Evolutionary conservation across 2,888 invertebrate genomes (phyloP).

Genomic region (Salticus scenicus): DNA sequence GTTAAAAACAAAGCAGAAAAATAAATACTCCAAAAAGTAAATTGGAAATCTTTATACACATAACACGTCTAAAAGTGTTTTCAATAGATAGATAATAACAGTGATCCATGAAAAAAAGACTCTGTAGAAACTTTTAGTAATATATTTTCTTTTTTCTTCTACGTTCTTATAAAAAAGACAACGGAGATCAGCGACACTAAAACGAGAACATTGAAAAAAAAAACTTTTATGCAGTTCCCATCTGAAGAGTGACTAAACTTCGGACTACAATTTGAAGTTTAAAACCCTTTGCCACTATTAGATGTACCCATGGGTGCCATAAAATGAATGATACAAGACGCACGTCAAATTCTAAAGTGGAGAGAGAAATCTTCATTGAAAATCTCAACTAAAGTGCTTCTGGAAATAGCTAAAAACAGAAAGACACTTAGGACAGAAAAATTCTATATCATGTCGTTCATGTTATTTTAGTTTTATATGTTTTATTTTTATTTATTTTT

Average conservation of each 20-base stretch:
- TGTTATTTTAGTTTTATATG: too few relatives aligned
- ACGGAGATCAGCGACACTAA: background rate
- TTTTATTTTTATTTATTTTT: too few relatives aligned
- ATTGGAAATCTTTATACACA: too few relatives aligned
- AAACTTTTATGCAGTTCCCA: background rate
- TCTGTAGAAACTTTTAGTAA: too few relatives aligned
- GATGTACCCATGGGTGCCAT: slow-evolving; percentile 39
- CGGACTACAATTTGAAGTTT: slow-evolving; percentile 26
- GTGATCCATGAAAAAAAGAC: too few relatives aligned
- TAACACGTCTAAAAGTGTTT: too few relatives aligned
- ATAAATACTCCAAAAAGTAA: too few relatives aligned
- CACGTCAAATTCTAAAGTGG: slow-evolving; percentile 42
- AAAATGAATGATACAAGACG: slow-evolving; percentile 63
- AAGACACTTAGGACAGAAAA: background rate
- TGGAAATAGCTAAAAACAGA: background rate
- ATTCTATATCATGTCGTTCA: too few relatives aligned
- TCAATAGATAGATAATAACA: too few relatives aligned
- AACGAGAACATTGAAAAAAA: background rate
- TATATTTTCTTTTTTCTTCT: too few relatives aligned
- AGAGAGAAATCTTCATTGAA: slow-evolving; percentile 17
- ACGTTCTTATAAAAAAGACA: too few relatives aligned
- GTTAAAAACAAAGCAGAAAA: too few relatives aligned
- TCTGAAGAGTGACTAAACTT: slow-evolving; percentile 22
- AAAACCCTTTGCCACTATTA: slow-evolving; percentile 36
- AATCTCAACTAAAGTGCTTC: slow-evolving; percentile 31